A percentile compares a stretch with the other conserved stretches of the same genome.
phyloP scores from a whole-genome alignment of 2,888 invertebrate species.

The Drosophila pegasa region DNA sequence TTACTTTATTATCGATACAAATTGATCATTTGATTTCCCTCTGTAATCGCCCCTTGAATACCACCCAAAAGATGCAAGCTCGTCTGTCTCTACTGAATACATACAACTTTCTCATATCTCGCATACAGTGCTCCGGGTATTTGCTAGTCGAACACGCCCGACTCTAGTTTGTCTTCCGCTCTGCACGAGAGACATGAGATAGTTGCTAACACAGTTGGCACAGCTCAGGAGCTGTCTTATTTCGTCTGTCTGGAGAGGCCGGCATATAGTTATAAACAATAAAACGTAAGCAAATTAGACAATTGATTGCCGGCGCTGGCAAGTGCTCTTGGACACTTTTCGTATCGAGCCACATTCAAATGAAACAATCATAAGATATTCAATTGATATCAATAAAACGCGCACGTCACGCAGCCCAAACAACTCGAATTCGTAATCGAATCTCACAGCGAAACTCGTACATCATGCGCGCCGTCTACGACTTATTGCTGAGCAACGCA shows the following conservation, averaged over 20 bases:
- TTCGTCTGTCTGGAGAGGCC: background rate
- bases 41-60: too few species aligned
- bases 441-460: background rate
- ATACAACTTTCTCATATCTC: too few species aligned
- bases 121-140: background rate
- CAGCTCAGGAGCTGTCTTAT: background rate
- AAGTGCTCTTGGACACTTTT: slow-evolving; percentile 4
- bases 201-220: background rate
- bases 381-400: slow-evolving; percentile 60
- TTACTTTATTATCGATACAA: background rate
- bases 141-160: background rate
- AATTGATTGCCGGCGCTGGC: slow-evolving; percentile 4
- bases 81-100: too few species aligned
- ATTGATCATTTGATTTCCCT: background rate
- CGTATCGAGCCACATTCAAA: slow-evolving; percentile 35
- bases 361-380: slow-evolving; percentile 38
- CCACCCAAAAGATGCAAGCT: too few species aligned
- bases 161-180: background rate
- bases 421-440: slow-evolving; percentile 23
- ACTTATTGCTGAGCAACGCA: slow-evolving; percentile 73
- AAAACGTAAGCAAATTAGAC: slow-evolving; percentile 9
- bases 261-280: slow-evolving; percentile 1
- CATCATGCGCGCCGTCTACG: slow-evolving; percentile 77
- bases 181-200: background rate
- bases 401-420: slow-evolving; percentile 15